Evolutionary conservation across 2,888 invertebrate genomes (phyloP), one percentile per base, ranked within the genome.

Genomic region (Callinectes sapidus): DNA sequence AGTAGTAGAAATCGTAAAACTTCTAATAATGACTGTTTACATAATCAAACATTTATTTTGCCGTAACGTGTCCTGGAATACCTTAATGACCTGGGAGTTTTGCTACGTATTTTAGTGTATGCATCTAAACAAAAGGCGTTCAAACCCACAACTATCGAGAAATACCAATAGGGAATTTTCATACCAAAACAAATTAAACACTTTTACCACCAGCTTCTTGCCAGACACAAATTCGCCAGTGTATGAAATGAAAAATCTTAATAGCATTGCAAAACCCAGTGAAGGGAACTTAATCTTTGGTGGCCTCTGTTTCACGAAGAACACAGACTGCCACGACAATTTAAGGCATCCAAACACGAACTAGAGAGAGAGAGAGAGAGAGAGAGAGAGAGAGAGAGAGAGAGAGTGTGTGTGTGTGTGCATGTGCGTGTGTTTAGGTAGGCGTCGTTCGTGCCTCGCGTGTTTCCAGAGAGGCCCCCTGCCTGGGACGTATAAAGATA

Each of bases 361-460:
- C 16, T 3, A 61, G 61, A 61, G 18, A 61, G 61, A 61, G 61
- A 61, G 61, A 61, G 61, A 61, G 61, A 61, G 61, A 71, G 28
- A 71, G 71, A 71, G 28, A 71, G 71, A 28, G 28, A 28, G 71
- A 3, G 28, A 3, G 71, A 3, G 13, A 8, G 71, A 8, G 28
- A 8, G 71, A 8, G 71, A 8, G 71, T 28, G 71, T 71, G 71
- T 71, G 71, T 71, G 71, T 71, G 71, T 28, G 71, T 28, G 6
- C 10, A n/a, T 28, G 66, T 71, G 71, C n/a, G n/a, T 71, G 71
- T 71, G 71, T 71, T n/a, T 71, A 71, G 71, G n/a, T 23, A 71
- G 81, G 16, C 16, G 81, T 81, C 35, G 71, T 35, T 81, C 81
- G 35, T 81, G 35, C 81, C 35, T 81, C 81, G 81, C 81, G 81